These are phyloP conservation scores for Crocallis elinguaria DNA, from an alignment of 2,888 invertebrate genomes.

Conservation along the genomic window DNA sequence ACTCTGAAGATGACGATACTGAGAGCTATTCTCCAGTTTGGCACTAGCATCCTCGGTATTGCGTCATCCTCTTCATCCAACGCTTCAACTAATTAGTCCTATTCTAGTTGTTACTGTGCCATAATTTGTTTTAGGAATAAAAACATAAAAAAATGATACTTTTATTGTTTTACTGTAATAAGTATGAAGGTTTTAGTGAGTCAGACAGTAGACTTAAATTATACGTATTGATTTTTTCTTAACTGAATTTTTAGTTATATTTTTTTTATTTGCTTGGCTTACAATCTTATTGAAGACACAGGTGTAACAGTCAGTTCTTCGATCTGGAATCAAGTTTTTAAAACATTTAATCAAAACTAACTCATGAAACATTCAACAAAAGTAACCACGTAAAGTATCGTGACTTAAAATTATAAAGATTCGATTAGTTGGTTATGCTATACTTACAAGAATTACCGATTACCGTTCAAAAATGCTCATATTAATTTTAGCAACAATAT, in stretches of 20 bases:
- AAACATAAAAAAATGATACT: background rate
- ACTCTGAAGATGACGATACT: slow-evolving; percentile 69
- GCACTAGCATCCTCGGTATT: slow-evolving; percentile 60
- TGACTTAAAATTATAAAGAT: too few species aligned
- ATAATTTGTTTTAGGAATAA: slow-evolving; percentile 28
- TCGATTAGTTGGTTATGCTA: too few species aligned
- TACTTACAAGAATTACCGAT: too few species aligned
- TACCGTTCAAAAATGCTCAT: too few species aligned
- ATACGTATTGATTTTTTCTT: background rate
- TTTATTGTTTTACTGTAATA: background rate
- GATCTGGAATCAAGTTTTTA: slow-evolving; percentile 30
- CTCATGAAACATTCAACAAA: too few species aligned
- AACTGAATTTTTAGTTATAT: background rate
- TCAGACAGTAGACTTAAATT: too few species aligned
- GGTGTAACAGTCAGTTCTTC: slow-evolving; percentile 33
- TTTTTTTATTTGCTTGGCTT: background rate
- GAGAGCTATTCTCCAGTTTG: slow-evolving; percentile 66
- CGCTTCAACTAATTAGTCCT: slow-evolving; percentile 40
- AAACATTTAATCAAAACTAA: background rate
- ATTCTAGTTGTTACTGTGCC: slow-evolving; percentile 38
- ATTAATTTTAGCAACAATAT: too few species aligned
- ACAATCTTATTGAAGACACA: slow-evolving; percentile 18
- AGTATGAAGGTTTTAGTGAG: too few species aligned
- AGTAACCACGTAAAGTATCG: too few species aligned
- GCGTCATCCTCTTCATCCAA: slow-evolving; percentile 58